Evolutionary conservation across 2,113 vertebrate species (phyloP).

Genomic region (Symphodus melops): DNA sequence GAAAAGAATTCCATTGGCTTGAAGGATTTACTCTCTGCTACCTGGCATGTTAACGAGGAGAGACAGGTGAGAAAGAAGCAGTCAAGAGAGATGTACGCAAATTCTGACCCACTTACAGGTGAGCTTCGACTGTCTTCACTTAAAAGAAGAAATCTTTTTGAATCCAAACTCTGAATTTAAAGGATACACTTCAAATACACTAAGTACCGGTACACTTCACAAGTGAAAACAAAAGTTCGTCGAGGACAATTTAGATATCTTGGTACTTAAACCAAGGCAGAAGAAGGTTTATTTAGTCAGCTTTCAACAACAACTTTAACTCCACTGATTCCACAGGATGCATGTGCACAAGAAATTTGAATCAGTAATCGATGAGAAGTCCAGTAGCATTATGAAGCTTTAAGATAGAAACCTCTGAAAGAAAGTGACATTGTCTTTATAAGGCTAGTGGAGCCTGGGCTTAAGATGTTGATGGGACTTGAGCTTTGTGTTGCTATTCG

Average conservation of each 20-base stretch:
- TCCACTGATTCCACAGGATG: no score
- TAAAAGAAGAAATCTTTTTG: conserved; percentile 4
- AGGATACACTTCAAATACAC: neutral
- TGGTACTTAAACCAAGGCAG: no score
- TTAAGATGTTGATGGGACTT: neutral
- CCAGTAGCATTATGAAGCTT: conserved; percentile 1
- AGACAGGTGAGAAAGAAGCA: conserved; percentile 38
- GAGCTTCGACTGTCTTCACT: neutral
- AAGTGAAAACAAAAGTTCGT: no score
- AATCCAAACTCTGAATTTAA: neutral
- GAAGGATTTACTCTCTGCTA: conserved; percentile 29
- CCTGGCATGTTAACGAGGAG: conserved; percentile 1
- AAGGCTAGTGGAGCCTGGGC: neutral
- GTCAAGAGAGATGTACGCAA: neutral
- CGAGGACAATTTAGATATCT: no score
- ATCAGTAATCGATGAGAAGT: neutral
- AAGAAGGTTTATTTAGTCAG: no score
- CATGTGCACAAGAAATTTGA: no score
- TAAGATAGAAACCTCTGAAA: neutral
- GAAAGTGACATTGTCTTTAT: neutral
- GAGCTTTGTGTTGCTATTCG: neutral
- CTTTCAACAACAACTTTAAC: no score
- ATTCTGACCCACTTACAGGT: conserved; percentile 17
- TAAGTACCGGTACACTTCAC: no score
- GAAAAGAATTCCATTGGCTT: conserved; percentile 50